Percentiles rank a stretch among this genome's conserved stretches.
Conservation (phyloP, 53 echinoderm and acorn worm genomes). For the Temnopleurus reevesii region DNA sequence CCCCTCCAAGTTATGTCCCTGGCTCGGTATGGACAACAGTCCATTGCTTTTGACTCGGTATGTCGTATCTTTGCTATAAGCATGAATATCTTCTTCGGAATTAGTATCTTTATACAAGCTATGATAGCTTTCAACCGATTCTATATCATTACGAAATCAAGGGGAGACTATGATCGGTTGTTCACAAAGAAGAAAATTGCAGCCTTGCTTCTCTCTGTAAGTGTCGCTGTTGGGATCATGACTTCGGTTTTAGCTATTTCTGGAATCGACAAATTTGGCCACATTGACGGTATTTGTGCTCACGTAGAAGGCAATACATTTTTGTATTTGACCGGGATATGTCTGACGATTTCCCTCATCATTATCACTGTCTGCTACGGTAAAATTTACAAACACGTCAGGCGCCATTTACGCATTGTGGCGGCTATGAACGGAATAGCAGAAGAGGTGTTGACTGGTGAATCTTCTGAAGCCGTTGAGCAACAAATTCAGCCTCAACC, state of each 20-base stretch:
- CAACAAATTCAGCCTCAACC: neutral
- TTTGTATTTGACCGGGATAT: neutral
- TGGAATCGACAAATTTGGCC: neutral
- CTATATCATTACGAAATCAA: neutral
- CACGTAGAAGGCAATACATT: neutral
- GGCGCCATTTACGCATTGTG: neutral
- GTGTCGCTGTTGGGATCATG: neutral
- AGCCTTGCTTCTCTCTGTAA: neutral
- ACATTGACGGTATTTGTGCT: neutral
- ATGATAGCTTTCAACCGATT: neutral
- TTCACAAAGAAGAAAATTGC: constrained; percentile 20
- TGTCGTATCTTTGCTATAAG: neutral
- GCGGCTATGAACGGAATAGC: too few species aligned
- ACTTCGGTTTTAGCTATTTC: neutral
- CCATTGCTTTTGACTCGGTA: neutral
- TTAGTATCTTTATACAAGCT: neutral
- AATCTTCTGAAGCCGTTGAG: too few species aligned
- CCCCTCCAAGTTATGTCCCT: neutral
- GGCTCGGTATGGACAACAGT: neutral
- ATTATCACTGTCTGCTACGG: constrained; percentile 62
- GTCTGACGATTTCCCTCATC: constrained; percentile 39
- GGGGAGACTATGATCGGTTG: neutral
- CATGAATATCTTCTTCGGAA: neutral
- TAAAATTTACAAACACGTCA: constrained; percentile 58
- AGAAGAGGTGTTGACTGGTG: too few species aligned